Conservation (phyloP, 2,888 invertebrate species). For the Chaetogeoica ovagalla region DNA sequence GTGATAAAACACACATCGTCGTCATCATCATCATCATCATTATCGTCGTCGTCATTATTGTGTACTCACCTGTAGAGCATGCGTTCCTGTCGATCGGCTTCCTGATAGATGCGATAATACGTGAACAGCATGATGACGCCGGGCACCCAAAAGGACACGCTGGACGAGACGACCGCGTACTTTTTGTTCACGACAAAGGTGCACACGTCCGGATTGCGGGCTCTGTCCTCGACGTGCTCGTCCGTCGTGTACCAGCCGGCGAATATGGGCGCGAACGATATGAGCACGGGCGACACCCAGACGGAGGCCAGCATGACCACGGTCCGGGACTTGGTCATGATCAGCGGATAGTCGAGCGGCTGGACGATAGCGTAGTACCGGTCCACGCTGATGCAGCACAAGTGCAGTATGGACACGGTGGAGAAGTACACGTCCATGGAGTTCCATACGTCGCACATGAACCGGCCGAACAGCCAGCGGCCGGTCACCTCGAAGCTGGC, state of each 20-base stretch:
- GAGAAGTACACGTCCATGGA: constrained; percentile 94
- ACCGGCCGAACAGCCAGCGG: constrained; percentile 84
- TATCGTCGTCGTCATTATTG: too few species aligned
- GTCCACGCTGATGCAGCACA: constrained; percentile 90
- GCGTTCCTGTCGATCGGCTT: constrained; percentile 81
- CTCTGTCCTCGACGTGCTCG: constrained; percentile 67
- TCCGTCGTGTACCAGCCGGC: constrained; percentile 92
- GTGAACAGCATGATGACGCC: constrained; percentile 90
- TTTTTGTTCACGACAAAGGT: constrained; percentile 83
- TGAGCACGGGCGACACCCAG: constrained; percentile 88
- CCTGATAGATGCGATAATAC: constrained; percentile 86
- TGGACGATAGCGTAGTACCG: constrained; percentile 88
- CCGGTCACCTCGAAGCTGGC: constrained; percentile 84
- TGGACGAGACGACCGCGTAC: constrained; percentile 85
- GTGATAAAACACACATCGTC: too few species aligned
- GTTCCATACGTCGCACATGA: constrained; percentile 96
- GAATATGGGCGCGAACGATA: constrained; percentile 93
- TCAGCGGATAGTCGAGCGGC: constrained; percentile 88
- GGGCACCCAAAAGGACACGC: constrained; percentile 92
- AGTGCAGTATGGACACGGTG: constrained; percentile 87
- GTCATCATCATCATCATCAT: too few species aligned
- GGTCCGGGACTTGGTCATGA: constrained; percentile 83
- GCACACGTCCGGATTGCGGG: constrained; percentile 63
- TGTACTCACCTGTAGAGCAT: constrained; percentile 74
- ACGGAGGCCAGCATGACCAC: constrained; percentile 83